These are phyloP conservation scores for Watsonalla binaria DNA, from an alignment of 2,888 invertebrate genomes.

Conservation along the genomic window DNA sequence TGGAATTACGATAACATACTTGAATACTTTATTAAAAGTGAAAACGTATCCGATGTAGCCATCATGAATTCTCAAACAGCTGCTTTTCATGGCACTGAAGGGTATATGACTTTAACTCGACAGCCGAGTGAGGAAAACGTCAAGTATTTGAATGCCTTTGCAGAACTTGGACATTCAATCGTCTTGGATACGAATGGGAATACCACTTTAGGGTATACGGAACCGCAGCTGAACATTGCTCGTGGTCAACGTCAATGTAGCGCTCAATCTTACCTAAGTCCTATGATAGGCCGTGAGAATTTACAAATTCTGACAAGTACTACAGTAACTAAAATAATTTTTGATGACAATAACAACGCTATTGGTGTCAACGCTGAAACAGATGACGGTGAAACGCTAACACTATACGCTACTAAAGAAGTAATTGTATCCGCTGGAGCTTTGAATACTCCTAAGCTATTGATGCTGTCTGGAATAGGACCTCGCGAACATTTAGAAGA, in stretches of 20 bases:
- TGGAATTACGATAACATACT: conserved; percentile 27
- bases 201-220: conserved; percentile 26
- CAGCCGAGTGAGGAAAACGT: conserved; percentile 7
- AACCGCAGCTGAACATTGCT: conserved; percentile 60
- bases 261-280: conserved; percentile 82
- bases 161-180: conserved; percentile 46
- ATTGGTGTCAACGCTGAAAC: conserved; percentile 46
- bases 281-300: conserved; percentile 28
- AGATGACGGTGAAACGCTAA: conserved; percentile 23
- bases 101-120: conserved; percentile 18
- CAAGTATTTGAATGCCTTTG: conserved; percentile 34
- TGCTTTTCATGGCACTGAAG: conserved; percentile 18
- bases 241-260: conserved; percentile 84
- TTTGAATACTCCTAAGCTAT: conserved; percentile 52
- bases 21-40: conserved; percentile 32
- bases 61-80: conserved; percentile 15
- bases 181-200: conserved; percentile 28
- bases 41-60: conserved; percentile 15
- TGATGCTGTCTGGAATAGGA: conserved; percentile 61
- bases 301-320: conserved; percentile 49
- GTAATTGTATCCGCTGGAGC: conserved; percentile 54
- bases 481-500: conserved; percentile 35
- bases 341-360: conserved; percentile 50
- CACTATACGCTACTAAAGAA: conserved; percentile 33
- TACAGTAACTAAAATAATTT: conserved; percentile 56